A percentile compares a stretch with the other conserved stretches of the same genome.
phyloP scores from a whole-genome alignment of 2,888 invertebrate species.

The Euphydryas editha region DNA sequence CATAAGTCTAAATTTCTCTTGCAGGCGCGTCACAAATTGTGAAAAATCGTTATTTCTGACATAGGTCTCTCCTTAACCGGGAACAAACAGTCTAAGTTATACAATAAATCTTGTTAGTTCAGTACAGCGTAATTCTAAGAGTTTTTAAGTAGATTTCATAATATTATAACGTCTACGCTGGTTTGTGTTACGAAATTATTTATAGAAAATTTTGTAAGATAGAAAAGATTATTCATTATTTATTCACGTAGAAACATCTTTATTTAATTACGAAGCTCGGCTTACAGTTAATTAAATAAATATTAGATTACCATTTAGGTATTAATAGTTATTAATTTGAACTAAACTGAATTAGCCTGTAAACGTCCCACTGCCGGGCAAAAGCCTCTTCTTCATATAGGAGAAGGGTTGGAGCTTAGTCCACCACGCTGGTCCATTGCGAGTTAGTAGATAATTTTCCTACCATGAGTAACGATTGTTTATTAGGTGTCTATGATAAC shows the following conservation, averaged over 20 bases:
- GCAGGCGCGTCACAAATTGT: conserved; percentile 52
- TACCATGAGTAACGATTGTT: too few species aligned
- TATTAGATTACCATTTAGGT: too few species aligned
- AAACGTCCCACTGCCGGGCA: too few species aligned
- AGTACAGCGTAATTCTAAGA: conserved; percentile 47
- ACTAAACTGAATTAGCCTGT: too few species aligned
- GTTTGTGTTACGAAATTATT: background rate
- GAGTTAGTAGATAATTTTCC: too few species aligned
- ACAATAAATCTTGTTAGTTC: conserved; percentile 56
- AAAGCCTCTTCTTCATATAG: too few species aligned
- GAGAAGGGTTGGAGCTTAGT: too few species aligned
- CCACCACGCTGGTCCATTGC: too few species aligned
- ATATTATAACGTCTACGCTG: background rate
- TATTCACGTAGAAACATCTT: background rate
- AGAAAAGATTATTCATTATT: background rate
- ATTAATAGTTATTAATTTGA: too few species aligned
- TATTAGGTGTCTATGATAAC: too few species aligned
- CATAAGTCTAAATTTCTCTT: conserved; percentile 30
- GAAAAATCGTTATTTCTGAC: conserved; percentile 53
- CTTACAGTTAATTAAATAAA: too few species aligned
- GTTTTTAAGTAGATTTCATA: conserved; percentile 48
- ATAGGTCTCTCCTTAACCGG: conserved; percentile 35
- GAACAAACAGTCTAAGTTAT: conserved; percentile 49
- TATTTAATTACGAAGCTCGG: too few species aligned
- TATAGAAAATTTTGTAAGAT: background rate